Evolutionary conservation across 2,113 vertebrate genomes (phyloP), one percentile per base, ranked within the genome.

Genomic region (Odocoileus virginianus): DNA sequence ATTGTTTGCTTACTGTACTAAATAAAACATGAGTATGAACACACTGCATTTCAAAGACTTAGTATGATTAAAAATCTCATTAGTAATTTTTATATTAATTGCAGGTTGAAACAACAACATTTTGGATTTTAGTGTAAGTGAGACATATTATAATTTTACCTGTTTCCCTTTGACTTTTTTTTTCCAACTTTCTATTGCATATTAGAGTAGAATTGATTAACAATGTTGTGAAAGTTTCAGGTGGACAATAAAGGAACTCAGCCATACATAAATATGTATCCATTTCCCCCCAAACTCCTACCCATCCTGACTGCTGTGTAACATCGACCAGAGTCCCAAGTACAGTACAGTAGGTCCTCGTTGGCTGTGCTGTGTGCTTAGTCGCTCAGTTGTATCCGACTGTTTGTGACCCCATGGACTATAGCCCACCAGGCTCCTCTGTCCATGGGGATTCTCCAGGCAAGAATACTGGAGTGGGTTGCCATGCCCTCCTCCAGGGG

Each of bases 321-420:
- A 10, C 27, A 10, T 6, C 19, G 28, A 50, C 27, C 27, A 11
- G 45, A 17, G 2, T 30, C 30, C 15, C 45, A 9, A 0, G 45
- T 6, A 16, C 78, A 50, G 9, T 12, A 7, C 9, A 0, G 2
- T 50, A 33, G 78, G 28, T 47, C 45, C 8, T 50, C 3, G 5
- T 33, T 12, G 45, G 28, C 21, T 33, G 36, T 25, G 36, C 36
- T 25, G 1, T 13, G 19, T 74, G 10, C 67, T 23, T 74, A 74
- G 19, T 6, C 0, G 2, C 36, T 74, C 21, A 25, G 67, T 40
- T 0, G 0, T 3, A 21, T 74, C 67, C 0, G 1, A 23, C 67
- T 74, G 5, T 74, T 40, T 6, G 67, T 0, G 10, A 74, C 11
- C 36, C 36, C 36, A 74, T 23, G 36, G 67, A 25, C 67, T 74